These are phyloP conservation scores for Camponotus pennsylvanicus DNA, from an alignment of 1,140 invertebrate species.

Conservation along the genomic window DNA sequence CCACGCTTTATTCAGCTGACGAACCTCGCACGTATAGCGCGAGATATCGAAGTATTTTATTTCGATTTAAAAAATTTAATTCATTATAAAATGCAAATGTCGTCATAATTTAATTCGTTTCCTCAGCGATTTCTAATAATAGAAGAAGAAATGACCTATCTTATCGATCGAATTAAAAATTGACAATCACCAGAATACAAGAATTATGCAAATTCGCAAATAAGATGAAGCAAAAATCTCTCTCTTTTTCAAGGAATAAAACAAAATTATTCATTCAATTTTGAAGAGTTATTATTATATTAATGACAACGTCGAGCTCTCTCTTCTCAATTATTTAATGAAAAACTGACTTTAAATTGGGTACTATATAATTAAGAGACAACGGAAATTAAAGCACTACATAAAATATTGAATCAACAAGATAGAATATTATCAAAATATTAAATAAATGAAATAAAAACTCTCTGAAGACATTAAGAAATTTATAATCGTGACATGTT, in stretches of 20 bases:
- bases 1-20: background rate
- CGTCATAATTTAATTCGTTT: background rate
- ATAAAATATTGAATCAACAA: background rate
- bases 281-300: background rate
- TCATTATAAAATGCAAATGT: background rate
- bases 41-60: conserved; percentile 10
- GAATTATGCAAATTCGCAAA: background rate
- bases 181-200: background rate
- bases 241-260: background rate
- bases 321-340: background rate
- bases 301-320: background rate
- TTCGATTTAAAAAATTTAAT: background rate
- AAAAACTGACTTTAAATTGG: background rate
- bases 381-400: background rate
- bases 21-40: background rate
- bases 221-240: background rate
- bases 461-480: too few species aligned
- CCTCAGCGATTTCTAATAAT: background rate
- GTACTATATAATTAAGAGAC: background rate
- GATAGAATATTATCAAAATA: background rate
- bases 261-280: background rate
- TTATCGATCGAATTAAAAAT: conserved; percentile 2
- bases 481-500: too few species aligned
- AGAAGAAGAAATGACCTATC: background rate
- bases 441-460: background rate